Evolutionary conservation across 2,113 vertebrate species (phyloP), one percentile per base, ranked within the genome.

Genomic region (Burhinus oedicnemus): DNA sequence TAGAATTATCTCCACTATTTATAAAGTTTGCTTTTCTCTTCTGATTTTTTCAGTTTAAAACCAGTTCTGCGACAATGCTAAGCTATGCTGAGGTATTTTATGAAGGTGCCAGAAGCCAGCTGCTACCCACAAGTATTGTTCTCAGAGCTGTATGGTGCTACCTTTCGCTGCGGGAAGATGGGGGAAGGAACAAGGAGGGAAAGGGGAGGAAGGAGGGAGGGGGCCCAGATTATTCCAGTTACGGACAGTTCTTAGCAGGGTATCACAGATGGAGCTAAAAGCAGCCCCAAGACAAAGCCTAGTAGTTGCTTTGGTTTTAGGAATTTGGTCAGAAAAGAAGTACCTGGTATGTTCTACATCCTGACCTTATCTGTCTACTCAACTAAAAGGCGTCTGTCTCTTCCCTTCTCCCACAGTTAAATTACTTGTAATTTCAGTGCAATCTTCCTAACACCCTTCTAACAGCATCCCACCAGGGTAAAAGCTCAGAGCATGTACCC

Each of bases 71-170:
- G 97, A 98, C 97, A 98, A 98, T 97, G 97, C 98, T 98, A 99
- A 99, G 98, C 98, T 99, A 99, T 98, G 98, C 98, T 99, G 99
- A 99, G 99, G 99, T 99, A 99, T 99, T 98, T 99, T 97, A 98
- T 98, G 97, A 98, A 98, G 99, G 98, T 97, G 98, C 98, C 98
- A 97, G 98, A 98, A 98, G 97, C 94, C 91, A 98, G 97, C 97
- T 97, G 97, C 96, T 97, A 94, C 97, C 97, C 97, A 97, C 81
- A 75, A 97, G 95, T 96, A 95, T 94, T 95, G 91, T 89, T 97
- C 97, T 98, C 97, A 97, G 76, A 94, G 97, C 96, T 96, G 74
- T 92, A 94, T 95, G 97, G 97, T 96, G 90, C 93, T 97, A 93
- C 96, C 96, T 97, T 96, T 92, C 3, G 81, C 76, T 93, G 78